Evolutionary conservation across 2,888 invertebrate species (phyloP).

Genomic region (Hypsopygia costalis): DNA sequence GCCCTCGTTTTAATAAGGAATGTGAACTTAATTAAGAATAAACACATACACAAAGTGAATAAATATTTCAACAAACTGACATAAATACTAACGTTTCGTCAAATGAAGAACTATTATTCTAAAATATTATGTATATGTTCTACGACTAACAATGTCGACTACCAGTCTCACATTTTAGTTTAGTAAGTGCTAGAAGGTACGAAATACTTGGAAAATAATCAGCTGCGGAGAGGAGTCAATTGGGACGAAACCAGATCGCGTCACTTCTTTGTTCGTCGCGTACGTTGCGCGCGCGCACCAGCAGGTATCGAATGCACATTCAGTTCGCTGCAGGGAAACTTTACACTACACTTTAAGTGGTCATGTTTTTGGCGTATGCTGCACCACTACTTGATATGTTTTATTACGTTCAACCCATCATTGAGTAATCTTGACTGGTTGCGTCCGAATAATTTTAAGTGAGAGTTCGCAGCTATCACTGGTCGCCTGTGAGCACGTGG

Average conservation of each 20-base stretch:
- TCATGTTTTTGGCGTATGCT: slow-evolving; percentile 61
- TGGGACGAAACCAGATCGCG: slow-evolving; percentile 70
- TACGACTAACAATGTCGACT: slow-evolving; percentile 79
- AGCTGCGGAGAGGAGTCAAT: slow-evolving; percentile 60
- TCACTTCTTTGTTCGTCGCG: slow-evolving; percentile 42
- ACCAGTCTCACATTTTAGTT: slow-evolving; percentile 81
- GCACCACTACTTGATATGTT: slow-evolving; percentile 79
- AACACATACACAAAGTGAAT: slow-evolving; percentile 58
- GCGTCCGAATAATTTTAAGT: slow-evolving; percentile 59
- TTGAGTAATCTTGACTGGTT: slow-evolving; percentile 63
- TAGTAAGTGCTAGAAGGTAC: slow-evolving; percentile 75
- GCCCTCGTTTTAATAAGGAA: slow-evolving; percentile 65
- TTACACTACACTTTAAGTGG: slow-evolving; percentile 75
- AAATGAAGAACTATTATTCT: slow-evolving; percentile 68
- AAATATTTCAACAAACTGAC: slow-evolving; percentile 61
- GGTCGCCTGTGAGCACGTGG: slow-evolving; percentile 52
- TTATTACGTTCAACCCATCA: slow-evolving; percentile 66
- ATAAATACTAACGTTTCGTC: slow-evolving; percentile 58
- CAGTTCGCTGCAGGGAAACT: slow-evolving; percentile 47
- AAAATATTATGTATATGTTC: slow-evolving; percentile 73
- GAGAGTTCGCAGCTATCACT: slow-evolving; percentile 64
- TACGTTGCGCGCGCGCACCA: slow-evolving; percentile 24
- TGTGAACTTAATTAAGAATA: slow-evolving; percentile 58
- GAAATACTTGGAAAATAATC: slow-evolving; percentile 66
- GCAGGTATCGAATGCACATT: slow-evolving; percentile 31